Conservation (phyloP, 1,140 invertebrate species). For the Penaeus japonicus region DNA sequence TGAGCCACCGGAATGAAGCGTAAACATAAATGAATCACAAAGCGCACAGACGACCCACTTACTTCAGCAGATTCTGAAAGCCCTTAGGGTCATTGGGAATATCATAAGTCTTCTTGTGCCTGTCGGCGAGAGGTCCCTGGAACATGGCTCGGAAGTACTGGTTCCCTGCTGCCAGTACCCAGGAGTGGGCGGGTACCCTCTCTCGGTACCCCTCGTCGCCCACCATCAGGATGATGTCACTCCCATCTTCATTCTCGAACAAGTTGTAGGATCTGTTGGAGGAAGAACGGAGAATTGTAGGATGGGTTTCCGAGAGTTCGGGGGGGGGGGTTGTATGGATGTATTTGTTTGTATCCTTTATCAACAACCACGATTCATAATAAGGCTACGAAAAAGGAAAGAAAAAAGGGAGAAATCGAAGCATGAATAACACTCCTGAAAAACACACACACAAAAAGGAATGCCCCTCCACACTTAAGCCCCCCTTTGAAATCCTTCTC, state of each 20-base stretch:
- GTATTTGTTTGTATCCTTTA: no score
- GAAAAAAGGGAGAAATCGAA: no score
- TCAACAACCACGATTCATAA: no score
- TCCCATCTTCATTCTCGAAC: slow-evolving; percentile 69
- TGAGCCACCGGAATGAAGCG: not conserved
- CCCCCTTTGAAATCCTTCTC: no score
- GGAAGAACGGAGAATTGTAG: not conserved
- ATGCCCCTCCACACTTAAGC: no score
- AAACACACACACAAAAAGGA: no score
- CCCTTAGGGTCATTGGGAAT: slow-evolving; percentile 54
- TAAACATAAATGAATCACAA: not conserved
- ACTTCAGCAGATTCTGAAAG: slow-evolving; percentile 55
- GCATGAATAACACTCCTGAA: no score
- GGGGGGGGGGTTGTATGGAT: no score
- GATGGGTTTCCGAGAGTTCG: no score
- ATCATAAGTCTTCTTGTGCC: slow-evolving; percentile 31
- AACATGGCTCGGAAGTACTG: slow-evolving; percentile 73
- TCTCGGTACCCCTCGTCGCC: slow-evolving; percentile 70
- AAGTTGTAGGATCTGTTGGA: slow-evolving; percentile 60
- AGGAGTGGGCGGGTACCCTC: slow-evolving; percentile 74
- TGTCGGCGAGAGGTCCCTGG: slow-evolving; percentile 59
- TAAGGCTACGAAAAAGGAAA: no score
- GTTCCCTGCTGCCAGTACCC: slow-evolving; percentile 70
- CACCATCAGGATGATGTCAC: slow-evolving; percentile 75
- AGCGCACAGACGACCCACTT: not conserved